Base-by-base conservation (phyloP, 2,888 invertebrate genomes). In the Lepidochitona cinerea region DNA sequence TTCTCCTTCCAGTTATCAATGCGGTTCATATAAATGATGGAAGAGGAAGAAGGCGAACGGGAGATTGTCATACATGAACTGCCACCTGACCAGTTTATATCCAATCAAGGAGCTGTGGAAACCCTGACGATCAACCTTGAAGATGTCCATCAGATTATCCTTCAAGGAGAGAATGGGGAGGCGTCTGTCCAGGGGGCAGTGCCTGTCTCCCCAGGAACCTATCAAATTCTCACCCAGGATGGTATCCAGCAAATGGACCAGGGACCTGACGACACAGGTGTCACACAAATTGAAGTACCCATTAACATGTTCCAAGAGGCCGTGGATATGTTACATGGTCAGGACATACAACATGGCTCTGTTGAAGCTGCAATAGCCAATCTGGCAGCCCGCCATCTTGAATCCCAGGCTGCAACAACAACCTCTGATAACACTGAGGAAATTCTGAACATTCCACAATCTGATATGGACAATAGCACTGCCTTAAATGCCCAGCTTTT, bases 111-210 rank as follows among this genome's bases (percentile, higher is more conserved):
- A 33, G 59, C 29, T 18, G 59, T n/a, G 37, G 79, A 81, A 52
- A 82, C 84, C 29, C 82, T 85, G 41, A 84, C 84, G 0, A 75
- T 86, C 6, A 86, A 79, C 70, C 66, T 86, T 54, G 84, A 85
- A n/a, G 84, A 85, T 74, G 84, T 85, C 0, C 78, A 84, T 3
- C 82, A 84, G 73, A 75, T 83, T 29, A 78, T 85, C 7, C 75
- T 85, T 5, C 84, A 84, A 54, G 83, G 85, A 73, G 83, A 83
- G 37, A 82, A 80, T 1, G 71, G 78, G 35, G 76, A 80, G n/a
- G 75, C 79, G 74, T 4, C 26, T 4, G 59, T 59, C 4, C 59
- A 59, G 4, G 59, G 29, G 59, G 78, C 81, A 4, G 77, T 83
- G 32, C 79, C 81, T 72, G 68, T 84, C 18, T 72, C 79, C 29